phyloP scores from a whole-genome alignment of 2,113 vertebrate species.

The Chlorocebus sabaeus region DNA sequence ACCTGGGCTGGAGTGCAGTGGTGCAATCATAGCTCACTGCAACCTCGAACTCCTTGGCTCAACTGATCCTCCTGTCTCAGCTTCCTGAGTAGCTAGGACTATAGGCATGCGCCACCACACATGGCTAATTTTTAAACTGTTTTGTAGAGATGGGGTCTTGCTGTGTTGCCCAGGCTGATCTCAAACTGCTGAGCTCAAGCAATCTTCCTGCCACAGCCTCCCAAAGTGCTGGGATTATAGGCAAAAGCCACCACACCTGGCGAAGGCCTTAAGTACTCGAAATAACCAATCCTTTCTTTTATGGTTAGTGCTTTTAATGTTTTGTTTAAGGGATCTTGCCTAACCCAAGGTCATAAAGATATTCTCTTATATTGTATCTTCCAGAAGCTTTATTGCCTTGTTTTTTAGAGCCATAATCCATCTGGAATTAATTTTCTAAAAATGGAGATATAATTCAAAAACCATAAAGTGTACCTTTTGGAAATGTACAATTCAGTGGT shows the following conservation, averaged over 20 bases:
- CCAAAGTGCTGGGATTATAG: no score
- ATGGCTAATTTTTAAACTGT: neutral
- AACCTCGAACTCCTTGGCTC: neutral
- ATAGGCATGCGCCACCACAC: neutral
- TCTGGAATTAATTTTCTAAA: neutral
- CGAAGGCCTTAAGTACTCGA: neutral
- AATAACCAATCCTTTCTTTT: neutral
- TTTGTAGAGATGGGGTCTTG: no score
- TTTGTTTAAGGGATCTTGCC: neutral
- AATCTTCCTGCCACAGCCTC: no score
- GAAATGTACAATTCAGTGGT: neutral
- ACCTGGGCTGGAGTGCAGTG: neutral
- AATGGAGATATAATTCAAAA: neutral
- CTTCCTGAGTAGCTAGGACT: neutral
- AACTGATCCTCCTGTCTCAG: neutral
- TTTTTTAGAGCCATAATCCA: neutral
- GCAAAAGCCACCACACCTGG: no score
- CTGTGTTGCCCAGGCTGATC: no score
- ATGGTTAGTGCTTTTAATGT: neutral
- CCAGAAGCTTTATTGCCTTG: neutral
- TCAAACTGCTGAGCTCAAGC: no score
- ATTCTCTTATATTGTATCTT: neutral
- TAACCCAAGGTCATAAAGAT: neutral
- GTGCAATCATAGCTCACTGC: neutral
- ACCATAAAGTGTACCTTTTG: neutral